Evolutionary conservation across 2,888 invertebrate genomes (phyloP), one percentile per base, ranked within the genome.

Genomic region (Melinaea menophilus): DNA sequence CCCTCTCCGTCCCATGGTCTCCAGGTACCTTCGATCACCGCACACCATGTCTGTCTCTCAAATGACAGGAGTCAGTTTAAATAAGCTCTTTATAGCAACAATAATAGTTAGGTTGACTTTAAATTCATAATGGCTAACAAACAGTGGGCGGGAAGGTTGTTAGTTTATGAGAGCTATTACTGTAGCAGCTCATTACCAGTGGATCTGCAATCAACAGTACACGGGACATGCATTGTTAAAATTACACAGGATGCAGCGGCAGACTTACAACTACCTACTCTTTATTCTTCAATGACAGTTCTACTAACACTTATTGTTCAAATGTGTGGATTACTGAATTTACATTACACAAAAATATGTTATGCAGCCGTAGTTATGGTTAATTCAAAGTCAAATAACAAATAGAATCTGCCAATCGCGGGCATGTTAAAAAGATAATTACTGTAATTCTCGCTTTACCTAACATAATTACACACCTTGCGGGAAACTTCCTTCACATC

Each of bases 1-100:
- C 64, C 57, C 61, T 64, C 61, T 51, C 57, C 65, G 71, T 12
- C 56, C 51, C 67, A 69, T 71, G 46, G 37, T 64, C 37, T 33
- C 34, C 58, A 62, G 65, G 55, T 62, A 41, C 41, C 41, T 41
- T 9, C 11, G 41, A 1, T 11, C 41, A 9, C 41, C 3, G 41
- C 34, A 56, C 9, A 41, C 33, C 34, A 9, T 55, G 46, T 5
- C 4, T 46, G 5, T 45, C 4, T 46, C 3, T 45, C 31, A 12
- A 57, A 60, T 59, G 60, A 57, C 56, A 51, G 12, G 34, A 12
- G 12, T 7, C 31, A 31, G 31, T 5, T 31, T 11, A 31, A 51
- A 31, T 31, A 31, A 51, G 51, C 31, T 31, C 7, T 51, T 11
- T 51, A 51, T 51, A 41, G 41, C 41, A 1, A 5, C 9, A 9